phyloP scores from a whole-genome alignment of 2,888 invertebrate genomes.

The Pachydiplax longipennis region DNA sequence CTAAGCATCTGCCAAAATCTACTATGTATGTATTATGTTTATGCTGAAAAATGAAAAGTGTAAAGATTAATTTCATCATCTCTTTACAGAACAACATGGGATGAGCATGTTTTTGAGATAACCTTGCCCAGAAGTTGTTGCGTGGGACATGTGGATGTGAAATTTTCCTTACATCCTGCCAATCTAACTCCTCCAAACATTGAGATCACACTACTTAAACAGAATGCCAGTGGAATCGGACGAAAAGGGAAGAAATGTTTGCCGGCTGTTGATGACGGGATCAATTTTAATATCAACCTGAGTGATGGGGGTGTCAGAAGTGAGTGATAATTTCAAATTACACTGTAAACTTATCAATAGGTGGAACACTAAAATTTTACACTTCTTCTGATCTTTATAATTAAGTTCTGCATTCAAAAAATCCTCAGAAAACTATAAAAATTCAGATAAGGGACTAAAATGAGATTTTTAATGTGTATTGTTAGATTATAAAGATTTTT shows the following conservation, averaged over 20 bases:
- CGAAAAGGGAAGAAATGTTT: slow-evolving; percentile 49
- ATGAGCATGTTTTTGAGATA: slow-evolving; percentile 90
- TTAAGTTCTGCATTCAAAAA: no score
- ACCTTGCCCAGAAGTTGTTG: slow-evolving; percentile 80
- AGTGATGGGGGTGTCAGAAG: not conserved
- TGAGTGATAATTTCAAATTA: not conserved
- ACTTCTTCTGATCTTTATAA: no score
- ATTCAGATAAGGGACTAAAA: no score
- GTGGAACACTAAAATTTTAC: not conserved
- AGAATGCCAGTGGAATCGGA: slow-evolving; percentile 73
- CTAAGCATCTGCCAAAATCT: no score
- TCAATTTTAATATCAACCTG: slow-evolving; percentile 58
- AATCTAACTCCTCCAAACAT: slow-evolving; percentile 81
- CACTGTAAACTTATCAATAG: not conserved
- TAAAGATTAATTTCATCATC: not conserved
- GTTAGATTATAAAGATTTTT: slow-evolving; percentile 4
- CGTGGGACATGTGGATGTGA: slow-evolving; percentile 89
- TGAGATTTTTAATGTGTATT: no score
- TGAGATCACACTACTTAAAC: slow-evolving; percentile 75
- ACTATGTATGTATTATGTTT: no score
- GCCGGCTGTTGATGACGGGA: slow-evolving; percentile 63
- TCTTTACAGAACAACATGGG: slow-evolving; percentile 77
- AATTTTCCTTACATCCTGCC: slow-evolving; percentile 81
- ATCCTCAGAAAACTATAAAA: no score
- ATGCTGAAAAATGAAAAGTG: no score